Conservation (phyloP, 2,113 vertebrate genomes). For the Heloderma charlesbogerti region DNA sequence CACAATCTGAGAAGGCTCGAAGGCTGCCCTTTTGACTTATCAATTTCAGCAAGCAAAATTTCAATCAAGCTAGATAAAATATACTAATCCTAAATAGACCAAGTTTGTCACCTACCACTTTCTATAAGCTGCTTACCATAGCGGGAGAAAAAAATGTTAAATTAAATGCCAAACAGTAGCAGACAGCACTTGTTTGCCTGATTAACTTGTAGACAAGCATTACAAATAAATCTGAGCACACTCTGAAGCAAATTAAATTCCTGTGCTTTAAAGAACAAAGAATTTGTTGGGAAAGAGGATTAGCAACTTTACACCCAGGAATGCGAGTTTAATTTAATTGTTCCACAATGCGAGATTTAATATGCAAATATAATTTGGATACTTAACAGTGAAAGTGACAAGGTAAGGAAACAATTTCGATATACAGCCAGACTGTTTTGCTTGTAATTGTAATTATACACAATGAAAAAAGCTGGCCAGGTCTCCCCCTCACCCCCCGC, state of each 20-base stretch:
- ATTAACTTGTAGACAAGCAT: conserved; percentile 87
- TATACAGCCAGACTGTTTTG: conserved; percentile 66
- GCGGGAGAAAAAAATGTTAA: conserved; percentile 74
- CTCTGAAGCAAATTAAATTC: conserved; percentile 86
- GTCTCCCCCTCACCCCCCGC: conserved; percentile 5
- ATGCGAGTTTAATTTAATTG: conserved; percentile 87
- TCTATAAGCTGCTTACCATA: conserved; percentile 84
- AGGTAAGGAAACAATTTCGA: conserved; percentile 78
- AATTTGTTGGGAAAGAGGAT: conserved; percentile 85
- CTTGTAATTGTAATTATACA: conserved; percentile 78
- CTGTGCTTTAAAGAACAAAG: conserved; percentile 87
- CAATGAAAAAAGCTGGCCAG: conserved; percentile 64
- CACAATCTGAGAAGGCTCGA: conserved; percentile 69
- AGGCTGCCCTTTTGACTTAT: conserved; percentile 77
- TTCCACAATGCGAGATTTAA: conserved; percentile 82
- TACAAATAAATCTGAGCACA: conserved; percentile 84
- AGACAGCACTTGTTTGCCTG: conserved; percentile 83
- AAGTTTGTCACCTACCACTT: conserved; percentile 85
- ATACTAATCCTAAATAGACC: conserved; percentile 81
- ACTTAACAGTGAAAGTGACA: conserved; percentile 74
- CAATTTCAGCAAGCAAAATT: conserved; percentile 81
- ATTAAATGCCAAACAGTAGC: conserved; percentile 84
- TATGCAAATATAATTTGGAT: conserved; percentile 86
- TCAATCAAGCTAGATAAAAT: conserved; percentile 83
- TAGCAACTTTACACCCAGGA: conserved; percentile 87